Percentiles rank a stretch among this genome's conserved stretches.
These are phyloP conservation scores for Paelopatides confundens DNA, from an alignment of 53 echinoderm and acorn worm genomes.

Conservation along the genomic window DNA sequence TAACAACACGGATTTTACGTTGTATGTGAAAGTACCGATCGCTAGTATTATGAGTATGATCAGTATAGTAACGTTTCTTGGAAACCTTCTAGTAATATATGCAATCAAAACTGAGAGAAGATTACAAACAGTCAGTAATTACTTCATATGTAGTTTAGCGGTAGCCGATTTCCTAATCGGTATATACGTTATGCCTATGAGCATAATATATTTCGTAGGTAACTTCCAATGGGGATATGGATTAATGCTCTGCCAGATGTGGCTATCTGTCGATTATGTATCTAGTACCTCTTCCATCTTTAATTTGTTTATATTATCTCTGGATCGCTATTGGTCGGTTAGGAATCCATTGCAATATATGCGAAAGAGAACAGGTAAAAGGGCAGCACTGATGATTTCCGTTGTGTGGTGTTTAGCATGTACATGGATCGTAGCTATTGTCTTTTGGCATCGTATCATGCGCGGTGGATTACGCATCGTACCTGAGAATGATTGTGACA, in stretches of 20 bases:
- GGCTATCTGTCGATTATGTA: slow-evolving; percentile 92
- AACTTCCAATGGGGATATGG: slow-evolving; percentile 81
- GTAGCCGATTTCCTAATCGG: slow-evolving; percentile 95
- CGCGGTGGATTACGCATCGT: slow-evolving; percentile 65
- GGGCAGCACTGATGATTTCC: slow-evolving; percentile 90
- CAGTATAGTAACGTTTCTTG: slow-evolving; percentile 84
- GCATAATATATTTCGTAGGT: slow-evolving; percentile 81
- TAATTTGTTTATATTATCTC: slow-evolving; percentile 87
- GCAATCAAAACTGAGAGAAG: slow-evolving; percentile 88
- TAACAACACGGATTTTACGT: neutral
- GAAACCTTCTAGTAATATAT: slow-evolving; percentile 90
- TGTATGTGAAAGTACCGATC: slow-evolving; percentile 67
- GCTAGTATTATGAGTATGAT: slow-evolving; percentile 81
- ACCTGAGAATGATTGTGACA: slow-evolving; percentile 71
- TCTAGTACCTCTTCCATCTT: slow-evolving; percentile 97
- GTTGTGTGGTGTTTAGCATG: slow-evolving; percentile 77
- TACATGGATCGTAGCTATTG: slow-evolving; percentile 82
- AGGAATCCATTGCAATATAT: slow-evolving; percentile 91
- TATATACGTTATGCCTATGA: slow-evolving; percentile 89
- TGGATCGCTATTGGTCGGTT: slow-evolving; percentile 98
- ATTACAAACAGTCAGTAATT: slow-evolving; percentile 92
- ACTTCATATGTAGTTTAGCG: slow-evolving; percentile 93
- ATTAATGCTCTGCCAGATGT: slow-evolving; percentile 83
- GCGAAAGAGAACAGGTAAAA: slow-evolving; percentile 83
- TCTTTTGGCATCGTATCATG: slow-evolving; percentile 79